phyloP scores from a whole-genome alignment of 2,888 invertebrate genomes.

The Drosophila atripex region DNA sequence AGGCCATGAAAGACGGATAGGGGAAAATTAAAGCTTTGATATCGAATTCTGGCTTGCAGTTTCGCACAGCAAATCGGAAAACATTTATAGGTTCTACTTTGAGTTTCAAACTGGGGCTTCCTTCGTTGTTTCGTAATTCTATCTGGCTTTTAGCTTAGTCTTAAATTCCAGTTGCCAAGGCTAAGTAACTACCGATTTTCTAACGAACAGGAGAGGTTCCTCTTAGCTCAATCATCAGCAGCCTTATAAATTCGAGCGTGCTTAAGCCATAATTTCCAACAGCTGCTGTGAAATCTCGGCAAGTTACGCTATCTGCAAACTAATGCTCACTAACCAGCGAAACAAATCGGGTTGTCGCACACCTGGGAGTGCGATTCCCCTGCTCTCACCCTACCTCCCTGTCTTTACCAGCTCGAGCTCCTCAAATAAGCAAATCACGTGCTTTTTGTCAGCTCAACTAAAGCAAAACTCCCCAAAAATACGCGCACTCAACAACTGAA shows the following conservation, averaged over 20 bases:
- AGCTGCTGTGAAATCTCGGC: constrained; percentile 44
- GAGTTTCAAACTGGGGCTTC: constrained; percentile 7
- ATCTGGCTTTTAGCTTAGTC: constrained; percentile 5
- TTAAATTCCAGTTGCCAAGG: constrained; percentile 27
- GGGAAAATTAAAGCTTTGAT: constrained; percentile 48
- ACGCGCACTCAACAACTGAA: constrained; percentile 33
- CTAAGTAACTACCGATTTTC: neutral
- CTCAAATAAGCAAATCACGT: constrained; percentile 71
- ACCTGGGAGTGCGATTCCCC: constrained; percentile 44
- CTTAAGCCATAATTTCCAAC: constrained; percentile 29
- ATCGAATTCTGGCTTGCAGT: constrained; percentile 41
- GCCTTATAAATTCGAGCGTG: neutral
- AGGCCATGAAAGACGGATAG: constrained; percentile 9
- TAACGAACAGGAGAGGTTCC: neutral
- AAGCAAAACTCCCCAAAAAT: constrained; percentile 21
- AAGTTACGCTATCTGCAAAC: constrained; percentile 50
- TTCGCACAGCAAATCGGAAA: constrained; percentile 11
- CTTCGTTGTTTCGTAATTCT: constrained; percentile 19
- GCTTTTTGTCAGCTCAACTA: constrained; percentile 55
- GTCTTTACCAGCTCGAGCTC: constrained; percentile 27
- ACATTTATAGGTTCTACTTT: constrained; percentile 26
- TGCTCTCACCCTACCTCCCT: neutral
- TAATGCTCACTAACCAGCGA: constrained; percentile 27
- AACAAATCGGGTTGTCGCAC: constrained; percentile 55
- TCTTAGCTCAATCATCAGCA: neutral